These are phyloP conservation scores for Hypomecis atomaria DNA, from an alignment of 2,888 invertebrate genomes.

Conservation along the genomic window DNA sequence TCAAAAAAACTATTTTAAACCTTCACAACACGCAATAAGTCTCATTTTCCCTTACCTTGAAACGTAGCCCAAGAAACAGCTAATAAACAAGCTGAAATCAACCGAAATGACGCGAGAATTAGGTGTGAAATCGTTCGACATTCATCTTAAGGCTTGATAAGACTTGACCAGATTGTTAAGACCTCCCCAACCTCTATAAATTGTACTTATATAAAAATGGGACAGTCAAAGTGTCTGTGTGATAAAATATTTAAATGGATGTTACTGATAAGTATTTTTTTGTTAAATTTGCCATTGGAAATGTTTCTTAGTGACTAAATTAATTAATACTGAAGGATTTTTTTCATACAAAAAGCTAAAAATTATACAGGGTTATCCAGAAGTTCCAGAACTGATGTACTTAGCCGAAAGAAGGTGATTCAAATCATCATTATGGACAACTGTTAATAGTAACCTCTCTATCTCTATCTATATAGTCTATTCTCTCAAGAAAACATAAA, in stretches of 20 bases:
- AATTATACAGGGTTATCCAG: too few species aligned
- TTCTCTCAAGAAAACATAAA: too few species aligned
- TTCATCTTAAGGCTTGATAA: constrained; percentile 54
- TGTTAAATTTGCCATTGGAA: too few species aligned
- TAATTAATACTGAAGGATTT: too few species aligned
- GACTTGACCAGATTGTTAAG: constrained; percentile 50
- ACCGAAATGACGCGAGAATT: accelerated
- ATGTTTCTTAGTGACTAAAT: too few species aligned
- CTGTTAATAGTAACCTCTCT: too few species aligned
- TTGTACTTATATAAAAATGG: neutral
- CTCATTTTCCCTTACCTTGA: constrained; percentile 1
- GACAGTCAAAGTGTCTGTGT: neutral
- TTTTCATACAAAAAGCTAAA: too few species aligned
- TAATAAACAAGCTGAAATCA: constrained; percentile 22
- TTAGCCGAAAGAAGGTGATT: too few species aligned
- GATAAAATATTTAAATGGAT: neutral
- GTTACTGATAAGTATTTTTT: too few species aligned
- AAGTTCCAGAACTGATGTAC: too few species aligned
- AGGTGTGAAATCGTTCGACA: constrained; percentile 26
- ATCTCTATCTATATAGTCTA: too few species aligned
- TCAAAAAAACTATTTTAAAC: constrained; percentile 2
- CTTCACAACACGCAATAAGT: constrained; percentile 36
- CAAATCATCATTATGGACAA: too few species aligned
- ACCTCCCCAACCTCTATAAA: constrained; percentile 49
- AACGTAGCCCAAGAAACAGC: constrained; percentile 7